These are phyloP conservation scores for Epinephelus awoara DNA, from an alignment of 2,797 vertebrate genomes.

Conservation along the genomic window DNA sequence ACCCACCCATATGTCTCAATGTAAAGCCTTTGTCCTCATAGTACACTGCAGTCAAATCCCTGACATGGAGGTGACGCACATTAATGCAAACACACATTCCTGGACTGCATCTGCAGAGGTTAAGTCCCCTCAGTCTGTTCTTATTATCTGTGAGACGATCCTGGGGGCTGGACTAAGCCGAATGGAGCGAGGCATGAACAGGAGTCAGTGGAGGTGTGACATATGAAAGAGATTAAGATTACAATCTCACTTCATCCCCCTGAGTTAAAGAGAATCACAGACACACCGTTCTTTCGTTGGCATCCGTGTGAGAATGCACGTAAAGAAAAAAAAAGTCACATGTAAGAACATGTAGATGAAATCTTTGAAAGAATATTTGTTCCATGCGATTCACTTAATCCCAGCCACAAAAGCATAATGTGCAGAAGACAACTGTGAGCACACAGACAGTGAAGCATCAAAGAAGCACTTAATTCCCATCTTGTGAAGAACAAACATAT, in stretches of 20 bases:
- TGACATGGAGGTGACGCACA: slow-evolving; percentile 32
- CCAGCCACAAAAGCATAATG: background rate
- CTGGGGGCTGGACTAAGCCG: slow-evolving; percentile 31
- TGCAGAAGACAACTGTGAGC: background rate
- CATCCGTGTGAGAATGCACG: background rate
- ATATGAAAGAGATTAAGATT: slow-evolving; percentile 70
- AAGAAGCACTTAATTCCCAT: slow-evolving; percentile 3
- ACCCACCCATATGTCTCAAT: slow-evolving; percentile 22
- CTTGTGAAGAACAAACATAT: slow-evolving; percentile 11
- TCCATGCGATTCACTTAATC: background rate
- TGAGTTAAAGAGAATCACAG: slow-evolving; percentile 40
- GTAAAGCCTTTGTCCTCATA: slow-evolving; percentile 17
- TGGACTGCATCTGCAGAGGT: slow-evolving; percentile 47
- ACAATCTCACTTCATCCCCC: slow-evolving; percentile 49
- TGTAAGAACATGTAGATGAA: background rate
- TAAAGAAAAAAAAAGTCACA: background rate
- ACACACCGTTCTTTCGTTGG: background rate
- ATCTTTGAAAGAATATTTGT: background rate
- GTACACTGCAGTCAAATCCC: slow-evolving; percentile 18
- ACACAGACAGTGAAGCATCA: background rate
- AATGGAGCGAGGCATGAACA: slow-evolving; percentile 37
- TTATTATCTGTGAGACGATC: slow-evolving; percentile 48
- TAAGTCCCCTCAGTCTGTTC: slow-evolving; percentile 58
- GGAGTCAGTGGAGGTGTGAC: slow-evolving; percentile 47
- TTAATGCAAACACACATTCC: slow-evolving; percentile 57